phyloP scores from a whole-genome alignment of 2,113 vertebrate genomes.

The Cinclus cinclus region DNA sequence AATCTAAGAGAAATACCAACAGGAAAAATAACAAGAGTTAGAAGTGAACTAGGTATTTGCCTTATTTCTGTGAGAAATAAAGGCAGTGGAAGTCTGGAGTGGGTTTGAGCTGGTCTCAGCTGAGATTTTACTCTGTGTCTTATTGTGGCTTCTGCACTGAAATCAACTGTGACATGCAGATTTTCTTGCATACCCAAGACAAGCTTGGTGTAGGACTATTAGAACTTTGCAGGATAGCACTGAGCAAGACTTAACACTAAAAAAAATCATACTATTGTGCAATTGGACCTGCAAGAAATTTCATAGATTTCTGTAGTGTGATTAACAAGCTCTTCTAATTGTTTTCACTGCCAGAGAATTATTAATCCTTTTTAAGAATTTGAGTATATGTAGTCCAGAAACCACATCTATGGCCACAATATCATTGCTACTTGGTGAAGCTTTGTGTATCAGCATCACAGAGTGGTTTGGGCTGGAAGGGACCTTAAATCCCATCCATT shows the following conservation, averaged over 20 bases:
- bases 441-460: background rate
- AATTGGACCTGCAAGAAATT: background rate
- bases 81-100: background rate
- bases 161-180: background rate
- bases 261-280: background rate
- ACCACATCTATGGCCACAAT: background rate
- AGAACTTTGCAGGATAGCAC: background rate
- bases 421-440: background rate
- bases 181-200: background rate
- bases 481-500: accelerated
- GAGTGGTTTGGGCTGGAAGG: background rate
- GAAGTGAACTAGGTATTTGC: background rate
- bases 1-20: background rate
- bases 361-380: background rate
- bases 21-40: background rate
- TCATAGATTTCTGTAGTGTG: background rate
- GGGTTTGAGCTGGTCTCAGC: background rate
- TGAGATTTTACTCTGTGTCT: background rate
- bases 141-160: background rate
- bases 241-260: background rate
- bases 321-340: background rate
- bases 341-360: background rate
- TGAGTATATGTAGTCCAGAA: background rate
- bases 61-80: background rate
- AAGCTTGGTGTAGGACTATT: background rate